Evolutionary conservation across 2,888 invertebrate species (phyloP).

Genomic region (Mesorhabditis sp.): DNA sequence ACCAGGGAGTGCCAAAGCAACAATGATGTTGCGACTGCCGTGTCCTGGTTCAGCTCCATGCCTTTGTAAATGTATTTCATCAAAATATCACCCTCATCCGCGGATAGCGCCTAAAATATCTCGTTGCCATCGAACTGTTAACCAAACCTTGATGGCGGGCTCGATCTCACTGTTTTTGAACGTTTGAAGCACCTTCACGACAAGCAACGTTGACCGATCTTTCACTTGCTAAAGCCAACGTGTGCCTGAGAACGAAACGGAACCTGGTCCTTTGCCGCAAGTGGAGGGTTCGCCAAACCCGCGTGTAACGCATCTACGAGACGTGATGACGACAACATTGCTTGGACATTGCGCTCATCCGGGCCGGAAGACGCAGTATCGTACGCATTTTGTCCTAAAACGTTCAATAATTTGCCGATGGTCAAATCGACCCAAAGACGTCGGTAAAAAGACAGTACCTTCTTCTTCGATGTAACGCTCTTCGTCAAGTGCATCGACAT

Average conservation of each 20-base stretch:
- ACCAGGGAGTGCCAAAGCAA: conserved; percentile 51
- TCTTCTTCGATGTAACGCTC: conserved; percentile 50
- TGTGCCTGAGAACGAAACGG: neutral
- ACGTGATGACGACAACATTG: conserved; percentile 27
- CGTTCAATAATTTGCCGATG: neutral
- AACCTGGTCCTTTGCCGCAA: conserved; percentile 50
- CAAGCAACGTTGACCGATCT: conserved; percentile 37
- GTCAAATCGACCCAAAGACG: neutral
- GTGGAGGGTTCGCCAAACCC: conserved; percentile 43
- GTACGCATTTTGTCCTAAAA: conserved; percentile 14
- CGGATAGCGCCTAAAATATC: conserved; percentile 24
- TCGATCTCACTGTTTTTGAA: conserved; percentile 50
- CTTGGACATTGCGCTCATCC: conserved; percentile 29
- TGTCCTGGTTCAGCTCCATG: conserved; percentile 48
- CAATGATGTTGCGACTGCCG: conserved; percentile 39
- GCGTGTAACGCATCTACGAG: conserved; percentile 47
- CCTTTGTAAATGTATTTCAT: conserved; percentile 54
- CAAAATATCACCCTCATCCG: conserved; percentile 49
- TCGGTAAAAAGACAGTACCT: conserved; percentile 21
- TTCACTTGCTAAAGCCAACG: conserved; percentile 28
- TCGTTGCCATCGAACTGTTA: neutral
- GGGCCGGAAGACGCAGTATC: conserved; percentile 37
- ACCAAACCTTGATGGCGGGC: conserved; percentile 23
- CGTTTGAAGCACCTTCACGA: conserved; percentile 42
- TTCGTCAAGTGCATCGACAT: conserved; percentile 51